A percentile compares a stretch with the other conserved stretches of the same genome.
Evolutionary conservation across 2,113 vertebrate genomes (phyloP).

Genomic region (Eurystomus gularis): DNA sequence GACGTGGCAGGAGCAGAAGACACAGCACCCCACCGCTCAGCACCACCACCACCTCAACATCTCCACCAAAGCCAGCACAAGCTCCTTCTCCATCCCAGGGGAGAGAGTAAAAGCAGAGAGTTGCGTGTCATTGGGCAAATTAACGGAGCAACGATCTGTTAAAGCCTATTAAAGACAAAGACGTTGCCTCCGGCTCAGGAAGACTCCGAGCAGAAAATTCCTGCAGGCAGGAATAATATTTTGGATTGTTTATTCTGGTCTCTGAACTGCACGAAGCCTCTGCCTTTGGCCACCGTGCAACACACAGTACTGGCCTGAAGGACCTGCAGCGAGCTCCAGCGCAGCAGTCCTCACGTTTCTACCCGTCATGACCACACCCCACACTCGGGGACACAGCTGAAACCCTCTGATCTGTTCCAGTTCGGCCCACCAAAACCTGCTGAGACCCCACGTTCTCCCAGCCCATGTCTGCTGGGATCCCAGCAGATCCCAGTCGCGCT

Average conservation of each 20-base stretch:
- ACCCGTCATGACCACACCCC: rapidly evolving
- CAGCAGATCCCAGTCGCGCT: not conserved
- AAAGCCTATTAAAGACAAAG: not conserved
- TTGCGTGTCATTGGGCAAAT: not conserved
- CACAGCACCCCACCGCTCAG: not conserved
- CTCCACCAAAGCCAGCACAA: not conserved
- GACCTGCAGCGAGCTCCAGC: not conserved
- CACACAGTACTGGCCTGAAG: not conserved
- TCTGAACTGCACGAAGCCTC: rapidly evolving
- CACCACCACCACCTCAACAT: not conserved
- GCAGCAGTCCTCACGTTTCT: rapidly evolving
- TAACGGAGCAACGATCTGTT: not conserved
- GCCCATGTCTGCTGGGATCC: not conserved
- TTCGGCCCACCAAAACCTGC: not conserved
- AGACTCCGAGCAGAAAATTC: not conserved
- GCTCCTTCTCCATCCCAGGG: not conserved
- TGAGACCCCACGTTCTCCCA: not conserved
- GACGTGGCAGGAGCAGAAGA: not conserved
- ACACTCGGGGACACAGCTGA: no score
- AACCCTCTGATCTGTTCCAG: not conserved
- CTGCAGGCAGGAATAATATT: not conserved
- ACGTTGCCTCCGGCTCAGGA: not conserved
- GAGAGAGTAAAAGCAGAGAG: not conserved
- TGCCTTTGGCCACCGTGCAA: not conserved
- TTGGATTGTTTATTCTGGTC: not conserved